These are phyloP conservation scores for Otus sunia DNA, from an alignment of 2,113 vertebrate genomes.

Conservation along the genomic window DNA sequence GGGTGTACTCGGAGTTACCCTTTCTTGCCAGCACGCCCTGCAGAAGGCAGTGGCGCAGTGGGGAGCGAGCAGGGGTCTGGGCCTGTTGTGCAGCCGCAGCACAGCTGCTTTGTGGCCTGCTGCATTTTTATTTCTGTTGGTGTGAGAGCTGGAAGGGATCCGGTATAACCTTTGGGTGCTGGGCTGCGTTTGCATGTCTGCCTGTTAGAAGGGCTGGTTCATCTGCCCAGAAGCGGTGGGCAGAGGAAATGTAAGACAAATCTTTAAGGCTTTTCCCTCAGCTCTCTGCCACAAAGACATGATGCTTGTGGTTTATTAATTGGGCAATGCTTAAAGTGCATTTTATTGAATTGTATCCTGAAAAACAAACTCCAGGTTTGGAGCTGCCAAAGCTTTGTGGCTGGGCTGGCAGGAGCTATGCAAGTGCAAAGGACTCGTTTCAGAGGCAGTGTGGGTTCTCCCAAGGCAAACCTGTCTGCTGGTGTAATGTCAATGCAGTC, in stretches of 20 bases:
- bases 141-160: neutral
- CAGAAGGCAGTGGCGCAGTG: rapidly evolving
- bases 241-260: neutral
- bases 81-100: neutral
- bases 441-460: neutral
- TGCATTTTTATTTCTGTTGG: neutral
- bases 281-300: neutral
- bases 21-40: neutral
- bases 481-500: neutral
- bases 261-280: neutral
- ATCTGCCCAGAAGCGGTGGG: neutral
- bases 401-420: neutral
- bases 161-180: neutral
- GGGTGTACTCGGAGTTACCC: neutral
- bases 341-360: neutral
- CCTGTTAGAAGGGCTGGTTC: neutral
- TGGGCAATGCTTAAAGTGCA: neutral
- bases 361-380: neutral
- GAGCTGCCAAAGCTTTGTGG: neutral
- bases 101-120: neutral
- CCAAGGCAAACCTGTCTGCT: neutral
- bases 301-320: neutral
- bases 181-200: neutral
- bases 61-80: neutral
- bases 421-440: neutral